Evolutionary conservation across 1,140 invertebrate species (phyloP).

Genomic region (Cepaea nemoralis): DNA sequence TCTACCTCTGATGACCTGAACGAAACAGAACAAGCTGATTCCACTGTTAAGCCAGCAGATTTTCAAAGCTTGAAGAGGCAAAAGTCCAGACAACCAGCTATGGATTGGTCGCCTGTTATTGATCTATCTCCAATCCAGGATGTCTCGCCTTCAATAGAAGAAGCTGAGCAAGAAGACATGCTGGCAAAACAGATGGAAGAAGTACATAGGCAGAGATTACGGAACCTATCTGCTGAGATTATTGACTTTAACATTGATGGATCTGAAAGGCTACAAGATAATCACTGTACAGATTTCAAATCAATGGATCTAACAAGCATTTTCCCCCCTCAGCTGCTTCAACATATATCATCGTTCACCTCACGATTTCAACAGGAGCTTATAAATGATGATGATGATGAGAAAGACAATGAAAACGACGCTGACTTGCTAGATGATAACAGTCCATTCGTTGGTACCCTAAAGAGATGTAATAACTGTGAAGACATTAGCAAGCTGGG

Average conservation of each 20-base stretch:
- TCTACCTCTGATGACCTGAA: slow-evolving; percentile 49
- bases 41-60: slow-evolving; percentile 68
- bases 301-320: not conserved
- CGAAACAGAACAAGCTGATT: slow-evolving; percentile 64
- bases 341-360: slow-evolving; percentile 7
- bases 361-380: slow-evolving; percentile 6
- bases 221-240: slow-evolving; percentile 44
- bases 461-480: slow-evolving; percentile 61
- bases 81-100: slow-evolving; percentile 68
- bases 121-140: slow-evolving; percentile 74
- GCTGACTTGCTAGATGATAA: not conserved
- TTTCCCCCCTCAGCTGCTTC: not conserved
- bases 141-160: slow-evolving; percentile 74
- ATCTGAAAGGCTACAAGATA: not conserved
- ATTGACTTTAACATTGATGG: slow-evolving; percentile 45
- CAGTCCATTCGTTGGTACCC: slow-evolving; percentile 12
- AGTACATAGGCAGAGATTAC: slow-evolving; percentile 54
- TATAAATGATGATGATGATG: slow-evolving; percentile 15
- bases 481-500: slow-evolving; percentile 65
- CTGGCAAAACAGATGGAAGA: slow-evolving; percentile 64
- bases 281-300: slow-evolving; percentile 30
- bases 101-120: slow-evolving; percentile 73
- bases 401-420: slow-evolving; percentile 22
- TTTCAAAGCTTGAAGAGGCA: slow-evolving; percentile 69
- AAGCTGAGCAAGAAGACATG: slow-evolving; percentile 73